A percentile compares a stretch with the other conserved stretches of the same genome.
These are phyloP conservation scores for Atlantisia rogersi DNA, from an alignment of 2,113 vertebrate species.

Conservation along the genomic window DNA sequence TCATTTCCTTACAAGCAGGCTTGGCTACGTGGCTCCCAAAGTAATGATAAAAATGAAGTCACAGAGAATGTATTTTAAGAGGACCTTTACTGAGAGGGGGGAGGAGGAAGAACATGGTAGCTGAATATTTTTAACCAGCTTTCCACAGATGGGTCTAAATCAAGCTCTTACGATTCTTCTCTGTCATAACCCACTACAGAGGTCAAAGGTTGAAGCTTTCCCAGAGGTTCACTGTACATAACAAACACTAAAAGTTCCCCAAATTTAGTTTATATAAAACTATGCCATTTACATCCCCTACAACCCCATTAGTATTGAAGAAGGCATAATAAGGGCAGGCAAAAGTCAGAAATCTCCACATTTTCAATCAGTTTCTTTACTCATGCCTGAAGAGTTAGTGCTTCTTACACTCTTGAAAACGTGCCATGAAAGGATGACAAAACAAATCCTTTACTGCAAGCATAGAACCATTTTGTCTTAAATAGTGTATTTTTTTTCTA, in stretches of 20 bases:
- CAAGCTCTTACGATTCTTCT: conserved; percentile 66
- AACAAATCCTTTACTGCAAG: neutral
- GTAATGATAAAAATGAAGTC: conserved; percentile 29
- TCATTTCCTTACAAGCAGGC: conserved; percentile 25
- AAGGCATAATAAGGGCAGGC: neutral
- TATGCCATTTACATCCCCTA: neutral
- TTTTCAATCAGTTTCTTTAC: neutral
- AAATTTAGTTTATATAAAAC: conserved; percentile 56
- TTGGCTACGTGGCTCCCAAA: conserved; percentile 14
- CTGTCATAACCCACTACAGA: conserved; percentile 58
- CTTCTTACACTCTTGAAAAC: neutral
- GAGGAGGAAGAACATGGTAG: neutral
- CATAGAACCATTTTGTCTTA: neutral
- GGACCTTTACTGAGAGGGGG: neutral
- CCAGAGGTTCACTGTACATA: conserved; percentile 72
- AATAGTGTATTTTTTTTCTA: neutral
- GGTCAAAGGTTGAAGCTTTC: conserved; percentile 79
- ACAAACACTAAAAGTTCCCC: conserved; percentile 63
- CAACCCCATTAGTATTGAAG: neutral
- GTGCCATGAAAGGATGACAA: neutral
- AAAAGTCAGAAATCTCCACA: neutral
- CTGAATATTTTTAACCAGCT: conserved; percentile 58
- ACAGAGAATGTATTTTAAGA: conserved; percentile 23
- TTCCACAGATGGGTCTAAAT: conserved; percentile 69
- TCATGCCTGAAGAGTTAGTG: neutral